phyloP scores from a whole-genome alignment of 2,888 invertebrate species.

The Alcis repandata region DNA sequence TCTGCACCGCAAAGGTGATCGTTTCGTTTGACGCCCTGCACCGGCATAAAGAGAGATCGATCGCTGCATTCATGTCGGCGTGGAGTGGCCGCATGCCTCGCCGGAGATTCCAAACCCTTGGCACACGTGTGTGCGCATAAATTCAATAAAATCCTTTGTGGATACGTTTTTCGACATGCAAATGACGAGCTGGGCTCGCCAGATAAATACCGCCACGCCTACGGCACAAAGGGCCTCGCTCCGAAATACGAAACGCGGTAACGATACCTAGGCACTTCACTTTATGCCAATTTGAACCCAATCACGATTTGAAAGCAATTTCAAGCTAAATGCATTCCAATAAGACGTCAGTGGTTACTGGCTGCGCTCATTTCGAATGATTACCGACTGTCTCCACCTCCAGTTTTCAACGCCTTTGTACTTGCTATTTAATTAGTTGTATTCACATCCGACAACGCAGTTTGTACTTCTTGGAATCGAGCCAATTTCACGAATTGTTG shows the following conservation, averaged over 20 bases:
- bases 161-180: conserved; percentile 63
- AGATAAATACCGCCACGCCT: conserved; percentile 54
- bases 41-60: conserved; percentile 40
- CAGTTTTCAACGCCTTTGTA: conserved; percentile 36
- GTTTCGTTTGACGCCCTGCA: conserved; percentile 36
- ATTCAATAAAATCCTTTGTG: conserved; percentile 70
- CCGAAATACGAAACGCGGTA: conserved; percentile 30
- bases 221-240: conserved; percentile 41
- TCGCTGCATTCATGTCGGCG: conserved; percentile 45
- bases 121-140: conserved; percentile 74
- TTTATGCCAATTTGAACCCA: conserved; percentile 47
- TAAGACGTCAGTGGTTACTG: conserved; percentile 39
- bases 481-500: conserved; percentile 45
- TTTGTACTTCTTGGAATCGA: conserved; percentile 44
- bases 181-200: conserved; percentile 57
- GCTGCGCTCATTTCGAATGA: conserved; percentile 33
- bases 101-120: conserved; percentile 56
- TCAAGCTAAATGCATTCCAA: conserved; percentile 52
- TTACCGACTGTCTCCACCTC: conserved; percentile 41
- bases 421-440: conserved; percentile 51
- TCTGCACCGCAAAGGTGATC: conserved; percentile 30
- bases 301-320: conserved; percentile 56
- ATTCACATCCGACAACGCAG: conserved; percentile 35
- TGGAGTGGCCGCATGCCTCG: conserved; percentile 48
- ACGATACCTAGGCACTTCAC: conserved; percentile 21